phyloP scores from a whole-genome alignment of 2,113 vertebrate genomes.

The Carassius auratus region DNA sequence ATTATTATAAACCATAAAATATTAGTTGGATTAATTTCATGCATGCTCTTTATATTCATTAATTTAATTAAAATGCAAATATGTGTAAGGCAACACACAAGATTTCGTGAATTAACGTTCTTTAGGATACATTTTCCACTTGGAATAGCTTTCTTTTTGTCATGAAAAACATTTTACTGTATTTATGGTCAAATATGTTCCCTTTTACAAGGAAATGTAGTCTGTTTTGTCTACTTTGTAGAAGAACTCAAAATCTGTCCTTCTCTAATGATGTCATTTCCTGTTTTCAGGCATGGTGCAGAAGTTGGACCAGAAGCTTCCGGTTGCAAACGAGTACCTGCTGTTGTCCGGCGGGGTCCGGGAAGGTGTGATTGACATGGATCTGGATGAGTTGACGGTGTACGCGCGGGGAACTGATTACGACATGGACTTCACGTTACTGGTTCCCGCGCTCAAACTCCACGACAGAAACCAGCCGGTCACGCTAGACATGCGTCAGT shows the following conservation, averaged over 20 bases:
- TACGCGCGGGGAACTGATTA: conserved; percentile 93
- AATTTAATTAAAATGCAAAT: too few relatives aligned
- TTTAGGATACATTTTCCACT: too few relatives aligned
- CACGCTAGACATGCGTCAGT: conserved; percentile 96
- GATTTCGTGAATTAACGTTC: too few relatives aligned
- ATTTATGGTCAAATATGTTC: too few relatives aligned
- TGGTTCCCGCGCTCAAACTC: conserved; percentile 94
- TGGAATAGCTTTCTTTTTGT: too few relatives aligned
- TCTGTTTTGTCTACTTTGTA: too few relatives aligned
- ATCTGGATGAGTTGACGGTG: conserved; percentile 89
- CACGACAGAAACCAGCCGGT: conserved; percentile 98
- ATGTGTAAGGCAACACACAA: too few relatives aligned
- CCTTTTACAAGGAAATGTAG: too few relatives aligned
- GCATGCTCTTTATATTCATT: too few relatives aligned
- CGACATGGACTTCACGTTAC: conserved; percentile 97
- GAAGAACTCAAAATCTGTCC: not conserved
- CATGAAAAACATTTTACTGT: too few relatives aligned
- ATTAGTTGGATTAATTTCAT: too few relatives aligned
- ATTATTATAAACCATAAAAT: too few relatives aligned
- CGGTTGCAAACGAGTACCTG: conserved; percentile 96
- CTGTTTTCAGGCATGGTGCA: conserved; percentile 91
- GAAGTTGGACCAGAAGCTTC: conserved; percentile 97
- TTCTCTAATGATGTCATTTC: not conserved
- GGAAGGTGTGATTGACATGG: conserved; percentile 96
- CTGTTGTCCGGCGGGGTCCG: conserved; percentile 91